Evolutionary conservation across 2,888 invertebrate species (phyloP), one percentile per base, ranked within the genome.

Genomic region (Antheraea yamamai): DNA sequence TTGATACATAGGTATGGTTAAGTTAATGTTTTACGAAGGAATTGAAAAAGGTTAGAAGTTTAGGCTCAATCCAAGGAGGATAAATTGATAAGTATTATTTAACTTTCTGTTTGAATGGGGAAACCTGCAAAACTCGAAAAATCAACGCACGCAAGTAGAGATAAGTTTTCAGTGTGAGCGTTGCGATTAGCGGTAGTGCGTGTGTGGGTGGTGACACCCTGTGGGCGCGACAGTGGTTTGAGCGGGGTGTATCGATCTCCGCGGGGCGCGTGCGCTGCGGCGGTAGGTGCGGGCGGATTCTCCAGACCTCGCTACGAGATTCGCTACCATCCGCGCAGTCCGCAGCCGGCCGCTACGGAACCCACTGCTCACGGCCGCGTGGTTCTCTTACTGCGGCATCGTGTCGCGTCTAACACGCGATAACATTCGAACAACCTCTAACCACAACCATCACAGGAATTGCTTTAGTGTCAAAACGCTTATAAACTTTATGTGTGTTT

Each of bases 221-320:
- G 81, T 84, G 90, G 93, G 92, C 79, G 91, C 81, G 77, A 75
- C 79, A 76, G 89, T 82, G 90, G 92, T 87, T 84, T 84, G 93
- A 91, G 92, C 88, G 90, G 93, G 93, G 94, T 88, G 94, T 94
- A 94, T 94, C 92, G 94, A 94, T 94, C 93, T 87, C 87, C 81
- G 87, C 86, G 85, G 87, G 92, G 93, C 93, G 94, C 94, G 89
- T 93, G 93, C 93, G 93, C 90, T 79, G 85, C 87, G 87, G 85
- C 84, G 83, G 85, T 81, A 85, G 87, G 83, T 80, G 87, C 86
- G 87, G 86, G 87, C 87, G 85, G 85, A 86, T 84, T 80, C 86
- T 84, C 84, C 81, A 83, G 87, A 70, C 88, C 87, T 86, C 88
- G 89, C 89, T 84, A 81, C 79, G 84, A 84, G 85, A 81, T 87